These are phyloP conservation scores for Psophia crepitans DNA, from an alignment of 2,113 vertebrate genomes.

Conservation along the genomic window DNA sequence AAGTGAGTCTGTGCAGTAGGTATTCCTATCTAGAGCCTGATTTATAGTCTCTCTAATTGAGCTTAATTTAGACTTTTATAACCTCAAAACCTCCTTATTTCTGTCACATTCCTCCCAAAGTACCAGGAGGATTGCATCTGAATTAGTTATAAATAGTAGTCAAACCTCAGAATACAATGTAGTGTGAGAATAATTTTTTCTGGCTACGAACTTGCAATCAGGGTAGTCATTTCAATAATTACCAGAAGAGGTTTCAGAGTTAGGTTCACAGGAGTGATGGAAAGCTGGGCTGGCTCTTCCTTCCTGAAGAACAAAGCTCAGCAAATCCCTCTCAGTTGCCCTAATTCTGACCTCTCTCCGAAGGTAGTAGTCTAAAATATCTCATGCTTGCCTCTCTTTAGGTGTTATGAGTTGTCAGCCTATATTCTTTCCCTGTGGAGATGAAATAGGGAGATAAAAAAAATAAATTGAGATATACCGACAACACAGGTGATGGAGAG, in stretches of 20 bases:
- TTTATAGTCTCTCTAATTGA: conserved; percentile 45
- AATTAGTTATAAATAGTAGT: conserved; percentile 67
- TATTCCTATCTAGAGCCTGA: conserved; percentile 41
- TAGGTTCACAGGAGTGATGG: not conserved
- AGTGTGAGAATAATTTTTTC: conserved; percentile 13
- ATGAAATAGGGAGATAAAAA: not conserved
- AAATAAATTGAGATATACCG: not conserved
- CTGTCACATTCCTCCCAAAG: conserved; percentile 46
- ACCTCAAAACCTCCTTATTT: conserved; percentile 60
- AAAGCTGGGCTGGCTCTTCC: conserved; percentile 14
- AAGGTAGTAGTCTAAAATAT: not conserved
- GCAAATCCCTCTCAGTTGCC: conserved; percentile 9
- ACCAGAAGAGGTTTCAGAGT: conserved; percentile 6
- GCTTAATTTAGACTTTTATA: conserved; percentile 70
- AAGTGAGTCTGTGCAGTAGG: conserved; percentile 36
- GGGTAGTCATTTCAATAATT: conserved; percentile 36
- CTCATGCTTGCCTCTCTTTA: not conserved
- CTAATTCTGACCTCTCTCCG: conserved; percentile 47
- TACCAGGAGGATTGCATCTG: conserved; percentile 48
- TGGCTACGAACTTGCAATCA: conserved; percentile 19
- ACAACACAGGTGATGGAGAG: not conserved
- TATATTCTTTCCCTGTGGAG: not conserved
- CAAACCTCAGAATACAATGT: conserved; percentile 12
- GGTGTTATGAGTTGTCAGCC: not conserved
- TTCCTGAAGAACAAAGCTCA: conserved; percentile 48